A percentile compares a stretch with the other conserved stretches of the same genome.
phyloP scores from a whole-genome alignment of 2,797 vertebrate species.

The Neosilurus hyrtlii region DNA sequence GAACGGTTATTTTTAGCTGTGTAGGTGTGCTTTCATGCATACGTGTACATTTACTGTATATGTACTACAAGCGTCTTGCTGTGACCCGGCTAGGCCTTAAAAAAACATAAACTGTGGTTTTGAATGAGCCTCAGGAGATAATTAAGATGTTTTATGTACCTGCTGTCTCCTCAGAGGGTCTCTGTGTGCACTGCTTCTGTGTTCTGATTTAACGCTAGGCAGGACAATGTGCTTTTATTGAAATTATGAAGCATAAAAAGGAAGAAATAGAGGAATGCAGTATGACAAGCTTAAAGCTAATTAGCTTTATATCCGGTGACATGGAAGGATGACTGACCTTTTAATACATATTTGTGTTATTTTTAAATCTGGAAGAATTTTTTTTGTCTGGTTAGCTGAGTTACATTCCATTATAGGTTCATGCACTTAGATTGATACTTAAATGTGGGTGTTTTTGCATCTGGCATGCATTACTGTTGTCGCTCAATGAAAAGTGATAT shows the following conservation, averaged over 20 bases:
- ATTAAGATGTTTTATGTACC: slow-evolving; percentile 51
- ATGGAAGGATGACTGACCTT: background rate
- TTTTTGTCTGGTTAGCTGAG: background rate
- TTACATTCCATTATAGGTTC: background rate
- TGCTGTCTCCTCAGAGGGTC: slow-evolving; percentile 38
- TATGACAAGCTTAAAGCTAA: background rate
- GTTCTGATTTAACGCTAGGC: slow-evolving; percentile 7
- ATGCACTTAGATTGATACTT: background rate
- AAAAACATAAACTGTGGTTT: slow-evolving; percentile 44
- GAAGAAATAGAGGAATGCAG: background rate
- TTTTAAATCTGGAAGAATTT: background rate
- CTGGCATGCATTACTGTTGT: background rate
- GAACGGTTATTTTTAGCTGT: slow-evolving; percentile 3
- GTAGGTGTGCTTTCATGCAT: background rate
- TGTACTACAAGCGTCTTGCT: slow-evolving; percentile 4
- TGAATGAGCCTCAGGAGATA: slow-evolving; percentile 50
- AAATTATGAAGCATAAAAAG: background rate
- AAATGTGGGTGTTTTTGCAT: background rate
- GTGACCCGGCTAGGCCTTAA: slow-evolving; percentile 34
- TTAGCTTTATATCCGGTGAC: background rate
- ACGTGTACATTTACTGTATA: no score
- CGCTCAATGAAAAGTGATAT: background rate
- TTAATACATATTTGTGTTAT: background rate
- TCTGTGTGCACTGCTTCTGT: slow-evolving; percentile 32
- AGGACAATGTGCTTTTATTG: background rate